Evolutionary conservation across 64 coral and sea anemone species (phyloP).

Genomic region (Exaiptasia diaphana): DNA sequence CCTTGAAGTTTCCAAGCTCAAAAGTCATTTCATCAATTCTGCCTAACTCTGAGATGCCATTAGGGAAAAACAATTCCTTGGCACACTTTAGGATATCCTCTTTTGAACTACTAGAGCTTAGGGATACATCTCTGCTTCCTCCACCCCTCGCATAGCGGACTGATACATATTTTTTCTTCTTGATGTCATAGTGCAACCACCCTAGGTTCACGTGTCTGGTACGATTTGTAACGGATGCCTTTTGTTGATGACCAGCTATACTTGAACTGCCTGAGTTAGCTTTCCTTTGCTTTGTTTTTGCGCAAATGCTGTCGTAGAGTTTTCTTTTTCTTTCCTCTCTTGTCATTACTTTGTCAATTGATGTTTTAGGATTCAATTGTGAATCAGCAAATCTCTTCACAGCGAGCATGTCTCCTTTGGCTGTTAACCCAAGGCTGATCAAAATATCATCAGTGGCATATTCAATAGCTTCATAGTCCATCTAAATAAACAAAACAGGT

Average conservation of each 20-base stretch:
- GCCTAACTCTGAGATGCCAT: constrained; percentile 35
- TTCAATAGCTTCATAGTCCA: background rate
- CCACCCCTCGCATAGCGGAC: constrained; percentile 32
- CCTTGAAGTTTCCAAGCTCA: constrained; percentile 38
- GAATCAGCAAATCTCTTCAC: background rate
- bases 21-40: constrained; percentile 11
- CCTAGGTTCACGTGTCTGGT: constrained; percentile 23
- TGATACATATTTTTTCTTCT: constrained; percentile 45
- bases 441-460: background rate
- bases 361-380: background rate
- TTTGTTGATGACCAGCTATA: background rate
- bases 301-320: background rate
- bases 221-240: background rate
- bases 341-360: background rate
- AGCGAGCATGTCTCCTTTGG: constrained; percentile 3
- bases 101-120: constrained; percentile 18
- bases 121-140: constrained; percentile 22
- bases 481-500: background rate
- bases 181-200: constrained; percentile 30
- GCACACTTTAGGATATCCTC: constrained; percentile 48
- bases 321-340: background rate
- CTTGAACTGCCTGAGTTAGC: too few species aligned
- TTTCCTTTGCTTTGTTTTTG: constrained; percentile 3
- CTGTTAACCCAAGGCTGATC: background rate
- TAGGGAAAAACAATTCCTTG: constrained; percentile 65